Conservation (phyloP, 2,113 vertebrate species). For the Falcunculus frontatus region DNA sequence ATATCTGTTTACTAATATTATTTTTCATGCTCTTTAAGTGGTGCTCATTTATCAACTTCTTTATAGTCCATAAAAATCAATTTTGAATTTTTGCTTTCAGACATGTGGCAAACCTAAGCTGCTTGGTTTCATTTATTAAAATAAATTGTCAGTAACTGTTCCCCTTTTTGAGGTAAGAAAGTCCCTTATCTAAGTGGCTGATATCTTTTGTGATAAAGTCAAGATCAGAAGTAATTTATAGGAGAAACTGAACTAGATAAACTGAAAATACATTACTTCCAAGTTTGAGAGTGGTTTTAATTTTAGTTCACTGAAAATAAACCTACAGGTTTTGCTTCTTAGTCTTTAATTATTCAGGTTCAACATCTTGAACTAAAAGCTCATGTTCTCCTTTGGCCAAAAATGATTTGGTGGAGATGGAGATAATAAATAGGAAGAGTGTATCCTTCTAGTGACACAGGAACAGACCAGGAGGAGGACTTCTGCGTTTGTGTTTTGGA, state of each 20-base stretch:
- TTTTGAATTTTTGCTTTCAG: background rate
- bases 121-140: background rate
- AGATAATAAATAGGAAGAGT: background rate
- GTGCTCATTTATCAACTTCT: background rate
- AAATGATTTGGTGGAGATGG: background rate
- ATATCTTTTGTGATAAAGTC: background rate
- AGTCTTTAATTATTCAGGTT: background rate
- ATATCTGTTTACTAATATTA: background rate
- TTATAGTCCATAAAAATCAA: background rate
- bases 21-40: background rate
- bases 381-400: background rate
- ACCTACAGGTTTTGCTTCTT: background rate
- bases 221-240: background rate
- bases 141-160: background rate
- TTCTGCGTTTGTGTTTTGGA: background rate
- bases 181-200: background rate
- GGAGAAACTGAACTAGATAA: background rate
- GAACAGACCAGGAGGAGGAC: background rate
- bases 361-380: background rate
- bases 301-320: background rate
- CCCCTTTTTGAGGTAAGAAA: background rate
- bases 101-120: background rate
- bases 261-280: background rate
- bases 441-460: background rate
- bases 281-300: background rate